Conservation (phyloP, 2,113 vertebrate species). For the Bubalus kerabau region DNA sequence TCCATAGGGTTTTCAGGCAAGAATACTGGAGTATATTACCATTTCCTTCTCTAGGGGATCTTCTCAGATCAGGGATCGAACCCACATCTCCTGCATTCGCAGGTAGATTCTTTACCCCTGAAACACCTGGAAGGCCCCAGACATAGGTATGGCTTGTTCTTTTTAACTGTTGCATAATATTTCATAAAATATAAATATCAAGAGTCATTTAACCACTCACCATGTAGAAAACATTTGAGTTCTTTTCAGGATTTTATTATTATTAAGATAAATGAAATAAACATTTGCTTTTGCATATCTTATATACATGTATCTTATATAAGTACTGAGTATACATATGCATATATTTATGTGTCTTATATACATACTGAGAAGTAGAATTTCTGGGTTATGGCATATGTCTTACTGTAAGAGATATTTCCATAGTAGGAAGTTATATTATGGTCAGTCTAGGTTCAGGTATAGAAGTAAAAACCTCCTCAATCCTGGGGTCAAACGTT, state of each 20-base stretch:
- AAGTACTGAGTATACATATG: not conserved
- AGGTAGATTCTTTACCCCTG: not conserved
- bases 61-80: not conserved
- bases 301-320: not conserved
- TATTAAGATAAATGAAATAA: not conserved
- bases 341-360: not conserved
- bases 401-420: not conserved
- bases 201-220: not conserved
- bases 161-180: not conserved
- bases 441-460: not conserved
- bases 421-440: not conserved
- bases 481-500: not conserved
- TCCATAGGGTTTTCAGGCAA: not conserved
- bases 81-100: not conserved
- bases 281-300: not conserved
- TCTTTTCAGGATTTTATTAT: not conserved
- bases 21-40: not conserved
- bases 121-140: not conserved
- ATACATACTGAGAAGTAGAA: not conserved
- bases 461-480: not conserved
- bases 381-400: not conserved
- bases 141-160: not conserved
- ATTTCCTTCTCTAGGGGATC: not conserved
- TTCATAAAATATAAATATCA: constrained; percentile 25
- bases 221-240: not conserved